Conservation (phyloP, 2,888 invertebrate genomes). For the Caenorhabditis angaria region DNA sequence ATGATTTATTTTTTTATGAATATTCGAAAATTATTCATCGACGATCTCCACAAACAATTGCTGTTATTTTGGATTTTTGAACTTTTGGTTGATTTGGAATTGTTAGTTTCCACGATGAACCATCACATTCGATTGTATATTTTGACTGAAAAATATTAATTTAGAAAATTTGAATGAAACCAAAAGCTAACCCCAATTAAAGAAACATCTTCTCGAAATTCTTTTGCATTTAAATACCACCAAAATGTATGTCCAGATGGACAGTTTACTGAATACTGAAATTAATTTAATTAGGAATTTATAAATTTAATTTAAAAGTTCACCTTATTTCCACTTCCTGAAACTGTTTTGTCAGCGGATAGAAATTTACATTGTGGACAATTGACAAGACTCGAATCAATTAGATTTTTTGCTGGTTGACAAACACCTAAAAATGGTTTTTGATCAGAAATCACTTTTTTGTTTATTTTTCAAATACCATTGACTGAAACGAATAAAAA, state of each 20-base stretch:
- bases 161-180: background rate
- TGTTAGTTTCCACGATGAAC: conserved; percentile 29
- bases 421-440: conserved; percentile 20
- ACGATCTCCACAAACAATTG: conserved; percentile 15
- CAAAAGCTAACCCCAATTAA: conserved; percentile 13
- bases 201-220: conserved; percentile 24
- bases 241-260: conserved; percentile 18
- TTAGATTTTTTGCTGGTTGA: conserved; percentile 10
- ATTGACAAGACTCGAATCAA: conserved; percentile 10
- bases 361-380: conserved; percentile 25
- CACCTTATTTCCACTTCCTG: conserved; percentile 10
- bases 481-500: conserved; percentile 7
- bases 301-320: background rate
- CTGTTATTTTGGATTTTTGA: conserved; percentile 2
- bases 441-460: background rate
- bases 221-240: conserved; percentile 22
- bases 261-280: conserved; percentile 20
- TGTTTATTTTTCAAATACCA: conserved; percentile 8
- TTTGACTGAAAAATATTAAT: conserved; percentile 11
- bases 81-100: conserved; percentile 23
- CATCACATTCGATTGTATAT: conserved; percentile 21
- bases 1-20: conserved; percentile 1
- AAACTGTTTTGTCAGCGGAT: conserved; percentile 6
- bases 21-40: background rate
- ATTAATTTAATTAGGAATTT: background rate